Evolutionary conservation across 1,140 invertebrate species (phyloP).

Genomic region (Ruditapes philippinarum): DNA sequence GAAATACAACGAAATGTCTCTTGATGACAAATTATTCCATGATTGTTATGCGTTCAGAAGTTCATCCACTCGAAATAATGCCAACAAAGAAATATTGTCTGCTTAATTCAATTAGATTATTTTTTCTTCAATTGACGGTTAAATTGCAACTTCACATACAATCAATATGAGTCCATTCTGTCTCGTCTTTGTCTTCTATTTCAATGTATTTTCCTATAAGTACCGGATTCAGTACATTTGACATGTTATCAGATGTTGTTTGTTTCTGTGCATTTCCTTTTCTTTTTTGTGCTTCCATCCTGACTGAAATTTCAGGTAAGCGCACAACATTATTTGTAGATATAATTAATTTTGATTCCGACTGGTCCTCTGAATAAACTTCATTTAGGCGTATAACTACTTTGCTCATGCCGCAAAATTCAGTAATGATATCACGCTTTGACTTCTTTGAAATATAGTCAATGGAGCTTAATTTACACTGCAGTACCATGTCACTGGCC

Average conservation of each 20-base stretch:
- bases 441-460: slow-evolving; percentile 34
- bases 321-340: not conserved
- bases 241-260: not conserved
- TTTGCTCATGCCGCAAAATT: not conserved
- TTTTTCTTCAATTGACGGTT: too few species aligned
- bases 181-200: too few species aligned
- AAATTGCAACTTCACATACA: too few species aligned
- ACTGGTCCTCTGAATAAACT: not conserved
- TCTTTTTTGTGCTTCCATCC: not conserved
- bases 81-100: not conserved
- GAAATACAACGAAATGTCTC: not conserved
- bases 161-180: too few species aligned
- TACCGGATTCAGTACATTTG: too few species aligned
- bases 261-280: too few species aligned
- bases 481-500: slow-evolving; percentile 58
- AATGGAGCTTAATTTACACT: slow-evolving; percentile 38
- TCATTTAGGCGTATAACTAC: not conserved
- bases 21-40: not conserved
- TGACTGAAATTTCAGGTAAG: not conserved
- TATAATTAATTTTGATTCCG: not conserved
- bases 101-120: too few species aligned
- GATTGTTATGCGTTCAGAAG: not conserved
- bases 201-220: too few species aligned
- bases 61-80: not conserved
- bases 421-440: not conserved